Evolutionary conservation across 23 tunicate species (phyloP), one percentile per base, ranked within the genome.

Genomic region (Ascidia mentula): DNA sequence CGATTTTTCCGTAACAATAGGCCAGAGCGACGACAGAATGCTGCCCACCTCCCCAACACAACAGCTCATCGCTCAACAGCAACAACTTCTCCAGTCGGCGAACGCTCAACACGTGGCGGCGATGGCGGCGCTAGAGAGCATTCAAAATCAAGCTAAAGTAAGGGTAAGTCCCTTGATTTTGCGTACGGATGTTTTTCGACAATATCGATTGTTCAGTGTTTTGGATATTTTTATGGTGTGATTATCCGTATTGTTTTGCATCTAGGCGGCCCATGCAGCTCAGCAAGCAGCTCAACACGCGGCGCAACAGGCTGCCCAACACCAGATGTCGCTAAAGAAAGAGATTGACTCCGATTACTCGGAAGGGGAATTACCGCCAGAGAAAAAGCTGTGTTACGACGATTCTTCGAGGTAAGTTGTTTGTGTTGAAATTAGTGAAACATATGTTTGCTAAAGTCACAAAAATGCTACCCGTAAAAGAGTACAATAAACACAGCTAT

Each of bases 61-160:
- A 72, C 97, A 91, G 46, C 81, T 90, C 37, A 53, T 91, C 33
- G 89, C 89, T 0, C 94, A 88, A 31, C 98, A 94, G 72, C 98
- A 92, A 59, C 93, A 88, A 46, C 73, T 94, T 18, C 75, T 92
- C 12, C 98, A 92, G 74, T 89, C 98, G 8, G 94, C 94, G n/a
- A 88, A 88, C 69, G 94, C 89, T 1, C 98, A 94, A 71, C 95
- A 86, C 71, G 92, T 86, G 65, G 96, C 90, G 13, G 98, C 98
- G 30, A 94, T 94, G 98, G 88, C 84, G 36, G 98, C 98, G 69
- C 53, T 94, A 65, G 98, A 94, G 80, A 94, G 83, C 60, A 89
- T 89, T 5, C 98, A 92, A 75, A 78, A 76, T 40, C 98, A 94
- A 40, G 93, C 98, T 33, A 94, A 84, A 45, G 93, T 74, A 31